Evolutionary conservation across 2,113 vertebrate species (phyloP).

Genomic region (Solenodon paradoxus): DNA sequence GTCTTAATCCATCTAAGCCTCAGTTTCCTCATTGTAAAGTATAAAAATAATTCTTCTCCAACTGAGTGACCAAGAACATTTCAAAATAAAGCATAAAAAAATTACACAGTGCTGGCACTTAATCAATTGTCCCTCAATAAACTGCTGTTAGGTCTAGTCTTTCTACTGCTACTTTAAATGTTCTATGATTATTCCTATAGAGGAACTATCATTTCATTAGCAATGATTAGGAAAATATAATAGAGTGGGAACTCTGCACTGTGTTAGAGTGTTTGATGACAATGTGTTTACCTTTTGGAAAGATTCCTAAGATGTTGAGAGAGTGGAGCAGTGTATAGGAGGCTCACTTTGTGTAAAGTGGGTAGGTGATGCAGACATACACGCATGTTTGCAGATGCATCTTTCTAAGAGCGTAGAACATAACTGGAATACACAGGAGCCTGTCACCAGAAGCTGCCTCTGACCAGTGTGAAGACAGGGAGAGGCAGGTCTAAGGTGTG

Average conservation of each 20-base stretch:
- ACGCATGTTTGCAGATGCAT: background rate
- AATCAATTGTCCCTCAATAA: background rate
- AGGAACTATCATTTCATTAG: background rate
- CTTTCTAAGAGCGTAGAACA: background rate
- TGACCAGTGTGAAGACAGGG: background rate
- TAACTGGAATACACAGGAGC: background rate
- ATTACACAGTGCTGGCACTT: background rate
- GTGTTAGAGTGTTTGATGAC: background rate
- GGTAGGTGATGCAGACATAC: background rate
- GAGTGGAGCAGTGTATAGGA: background rate
- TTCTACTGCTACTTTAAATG: background rate
- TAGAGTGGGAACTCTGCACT: background rate
- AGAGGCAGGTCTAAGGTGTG: background rate
- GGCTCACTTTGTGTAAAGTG: background rate
- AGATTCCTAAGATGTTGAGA: background rate
- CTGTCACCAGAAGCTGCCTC: background rate
- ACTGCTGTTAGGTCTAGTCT: background rate
- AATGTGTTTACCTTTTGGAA: background rate
- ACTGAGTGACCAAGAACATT: background rate
- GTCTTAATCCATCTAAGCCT: background rate
- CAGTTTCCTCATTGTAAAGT: background rate
- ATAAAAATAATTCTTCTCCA: background rate
- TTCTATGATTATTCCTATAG: background rate
- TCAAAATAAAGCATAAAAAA: constrained; percentile 7
- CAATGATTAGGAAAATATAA: background rate